Evolutionary conservation across 2,888 invertebrate species (phyloP).

Genomic region (Uloborus plumipes): DNA sequence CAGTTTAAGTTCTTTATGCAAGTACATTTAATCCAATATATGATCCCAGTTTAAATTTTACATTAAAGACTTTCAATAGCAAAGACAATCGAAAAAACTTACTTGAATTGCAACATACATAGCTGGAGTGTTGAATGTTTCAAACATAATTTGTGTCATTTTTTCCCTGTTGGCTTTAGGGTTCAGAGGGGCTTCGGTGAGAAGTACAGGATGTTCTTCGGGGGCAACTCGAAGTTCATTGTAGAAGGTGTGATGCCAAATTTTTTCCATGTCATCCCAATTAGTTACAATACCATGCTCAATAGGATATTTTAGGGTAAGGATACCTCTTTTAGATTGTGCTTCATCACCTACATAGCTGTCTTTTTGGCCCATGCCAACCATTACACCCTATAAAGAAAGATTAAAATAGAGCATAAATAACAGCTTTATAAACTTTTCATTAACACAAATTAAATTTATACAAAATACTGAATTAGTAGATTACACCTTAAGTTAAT

Average conservation of each 20-base stretch:
- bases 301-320: constrained; percentile 75
- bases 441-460: no score
- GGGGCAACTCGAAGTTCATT: constrained; percentile 73
- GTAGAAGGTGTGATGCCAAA: constrained; percentile 73
- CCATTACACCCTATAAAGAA: constrained; percentile 77
- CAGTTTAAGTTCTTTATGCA: no score
- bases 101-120: constrained; percentile 89
- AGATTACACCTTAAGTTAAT: no score
- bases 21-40: no score
- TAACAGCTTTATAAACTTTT: no score
- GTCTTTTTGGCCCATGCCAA: constrained; percentile 98
- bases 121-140: constrained; percentile 78
- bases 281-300: constrained; percentile 75
- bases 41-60: no score
- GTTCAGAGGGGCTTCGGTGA: constrained; percentile 91
- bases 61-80: no score
- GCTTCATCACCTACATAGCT: constrained; percentile 96
- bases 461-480: no score
- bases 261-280: constrained; percentile 74
- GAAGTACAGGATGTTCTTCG: constrained; percentile 79
- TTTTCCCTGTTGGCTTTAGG: constrained; percentile 94
- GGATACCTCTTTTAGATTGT: constrained; percentile 81
- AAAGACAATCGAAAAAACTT: not conserved
- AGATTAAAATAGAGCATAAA: not conserved
- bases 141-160: constrained; percentile 91